Base-by-base conservation (phyloP, 2,888 invertebrate species). In the Diogma glabrata region DNA sequence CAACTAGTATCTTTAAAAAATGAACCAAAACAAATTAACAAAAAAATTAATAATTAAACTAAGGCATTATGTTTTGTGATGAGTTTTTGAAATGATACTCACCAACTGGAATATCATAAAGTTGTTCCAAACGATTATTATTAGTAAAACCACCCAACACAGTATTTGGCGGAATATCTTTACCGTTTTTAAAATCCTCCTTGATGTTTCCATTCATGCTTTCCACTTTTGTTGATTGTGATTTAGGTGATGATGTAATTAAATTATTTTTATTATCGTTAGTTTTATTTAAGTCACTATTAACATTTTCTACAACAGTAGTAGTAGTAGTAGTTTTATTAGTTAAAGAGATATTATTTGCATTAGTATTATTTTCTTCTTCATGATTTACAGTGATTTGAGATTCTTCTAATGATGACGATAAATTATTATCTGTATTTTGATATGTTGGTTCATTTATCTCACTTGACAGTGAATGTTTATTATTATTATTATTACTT, bases 71-170 rank as follows among this genome's bases (percentile, higher is more conserved):
- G n/a, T n/a, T n/a, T n/a, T n/a, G n/a, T n/a, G n/a, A n/a, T n/a
- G n/a, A n/a, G n/a, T 52, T 43, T 20, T 36, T 47, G 9, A 17
- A 17, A 43, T 17, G 28, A 19, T 61, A 68, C 68, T 69, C 64
- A 89, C 89, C 89, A 62, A 81, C 81, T 55, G 89, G 89, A 67
- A 90, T 86, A 70, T 88, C 89, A 71, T 89, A 88, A 60, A 87
- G 72, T 64, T 87, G 83, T 67, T 89, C 87, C 51, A 82, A 78
- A 62, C 78, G 77, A 69, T 81, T 79, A 60, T 74, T 68, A 58
- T 69, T 65, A 54, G 51, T 19, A 7, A 19, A 19, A 19, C 7
- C 20, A 30, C 20, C 20, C n/a, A n/a, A n/a, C n/a, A n/a, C n/a
- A 57, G 64, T 66, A 60, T 62, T 61, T 56, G 67, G 66, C 65